Percentiles rank a stretch among this genome's conserved stretches.
Evolutionary conservation across 2,888 invertebrate genomes (phyloP).

Genomic region (Aleiodes alternator): DNA sequence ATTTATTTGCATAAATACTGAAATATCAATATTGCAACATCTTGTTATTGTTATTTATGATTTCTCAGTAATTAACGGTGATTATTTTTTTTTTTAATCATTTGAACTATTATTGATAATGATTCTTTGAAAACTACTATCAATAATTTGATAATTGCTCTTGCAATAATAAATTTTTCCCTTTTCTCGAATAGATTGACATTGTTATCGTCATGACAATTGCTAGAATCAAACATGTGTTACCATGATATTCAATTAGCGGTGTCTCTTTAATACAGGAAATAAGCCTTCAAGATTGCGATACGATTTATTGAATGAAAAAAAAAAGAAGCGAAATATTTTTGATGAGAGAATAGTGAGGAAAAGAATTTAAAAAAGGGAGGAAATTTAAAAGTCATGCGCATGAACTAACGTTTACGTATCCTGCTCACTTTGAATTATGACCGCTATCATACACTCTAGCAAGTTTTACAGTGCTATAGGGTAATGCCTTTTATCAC

Average conservation of each 20-base stretch:
- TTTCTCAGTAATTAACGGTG: too few species aligned
- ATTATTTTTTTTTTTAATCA: too few species aligned
- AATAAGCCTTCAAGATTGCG: conserved; percentile 14
- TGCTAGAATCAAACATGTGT: conserved; percentile 2
- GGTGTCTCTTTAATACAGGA: conserved; percentile 32
- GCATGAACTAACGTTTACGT: conserved; percentile 29
- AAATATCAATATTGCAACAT: too few species aligned
- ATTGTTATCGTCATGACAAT: conserved; percentile 23
- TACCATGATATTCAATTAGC: conserved; percentile 35
- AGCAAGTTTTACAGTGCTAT: conserved; percentile 41
- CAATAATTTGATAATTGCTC: too few species aligned
- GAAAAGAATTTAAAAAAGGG: not conserved
- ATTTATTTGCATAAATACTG: too few species aligned
- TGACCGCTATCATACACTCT: conserved; percentile 45
- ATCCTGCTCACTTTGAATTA: conserved; percentile 46
- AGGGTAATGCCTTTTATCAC: conserved; percentile 52
- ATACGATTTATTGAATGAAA: conserved; percentile 9
- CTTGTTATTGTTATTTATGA: too few species aligned
- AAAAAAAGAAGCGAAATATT: conserved; percentile 3
- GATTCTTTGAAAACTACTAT: too few species aligned
- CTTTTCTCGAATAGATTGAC: too few species aligned
- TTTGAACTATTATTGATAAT: too few species aligned
- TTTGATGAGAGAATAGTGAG: not conserved
- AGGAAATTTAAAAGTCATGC: conserved; percentile 21
- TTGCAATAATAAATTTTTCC: too few species aligned